phyloP scores from a whole-genome alignment of 2,797 vertebrate genomes.

The Lacerta bilineata region DNA sequence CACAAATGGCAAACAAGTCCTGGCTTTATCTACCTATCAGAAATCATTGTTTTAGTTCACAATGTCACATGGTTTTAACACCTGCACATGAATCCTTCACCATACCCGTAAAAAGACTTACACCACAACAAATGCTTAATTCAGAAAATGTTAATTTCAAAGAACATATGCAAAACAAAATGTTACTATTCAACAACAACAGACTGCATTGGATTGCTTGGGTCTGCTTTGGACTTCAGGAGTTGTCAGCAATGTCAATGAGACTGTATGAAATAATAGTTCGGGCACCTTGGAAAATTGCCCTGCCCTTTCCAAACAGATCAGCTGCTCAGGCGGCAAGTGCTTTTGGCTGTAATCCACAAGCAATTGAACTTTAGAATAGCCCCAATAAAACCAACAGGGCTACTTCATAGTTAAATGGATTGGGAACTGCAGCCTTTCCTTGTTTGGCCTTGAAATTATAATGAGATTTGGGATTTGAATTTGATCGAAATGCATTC shows the following conservation, averaged over 20 bases:
- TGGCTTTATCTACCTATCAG: too few species aligned
- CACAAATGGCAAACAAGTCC: neutral
- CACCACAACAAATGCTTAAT: too few species aligned
- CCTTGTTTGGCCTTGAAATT: neutral
- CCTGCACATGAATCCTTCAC: too few species aligned
- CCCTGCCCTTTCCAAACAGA: conserved; percentile 6
- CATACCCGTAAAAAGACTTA: too few species aligned
- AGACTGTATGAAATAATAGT: neutral
- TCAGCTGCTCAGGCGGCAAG: neutral
- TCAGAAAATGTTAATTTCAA: too few species aligned
- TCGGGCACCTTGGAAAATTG: neutral
- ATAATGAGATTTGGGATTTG: conserved; percentile 14
- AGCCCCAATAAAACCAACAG: neutral
- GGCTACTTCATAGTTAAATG: conserved; percentile 6
- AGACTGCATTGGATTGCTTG: too few species aligned
- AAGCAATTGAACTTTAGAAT: neutral
- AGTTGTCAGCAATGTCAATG: neutral
- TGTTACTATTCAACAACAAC: neutral
- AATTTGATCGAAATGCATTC: conserved; percentile 5
- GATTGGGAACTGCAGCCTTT: neutral
- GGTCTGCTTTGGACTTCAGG: neutral
- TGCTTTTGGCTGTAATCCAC: conserved; percentile 6
- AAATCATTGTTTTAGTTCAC: neutral
- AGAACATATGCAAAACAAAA: too few species aligned
- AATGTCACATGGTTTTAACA: neutral